Conservation (phyloP, 2,113 vertebrate species). For the Numida meleagris region DNA sequence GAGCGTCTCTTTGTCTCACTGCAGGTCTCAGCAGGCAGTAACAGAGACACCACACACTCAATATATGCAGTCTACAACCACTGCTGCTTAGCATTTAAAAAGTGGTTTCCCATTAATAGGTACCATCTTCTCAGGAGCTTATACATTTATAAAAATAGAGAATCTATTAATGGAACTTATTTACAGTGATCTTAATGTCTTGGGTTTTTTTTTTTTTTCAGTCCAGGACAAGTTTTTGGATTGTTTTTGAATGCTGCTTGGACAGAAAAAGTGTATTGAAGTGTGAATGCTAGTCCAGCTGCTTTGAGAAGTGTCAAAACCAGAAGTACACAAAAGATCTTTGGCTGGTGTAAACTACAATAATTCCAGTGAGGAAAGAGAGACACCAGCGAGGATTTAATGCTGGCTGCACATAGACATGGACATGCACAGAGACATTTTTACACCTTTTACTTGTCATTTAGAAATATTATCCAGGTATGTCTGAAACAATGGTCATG, state of each 20-base stretch:
- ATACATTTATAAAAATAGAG: background rate
- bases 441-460: conserved; percentile 30
- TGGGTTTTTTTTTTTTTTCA: background rate
- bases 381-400: background rate
- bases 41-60: background rate
- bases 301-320: conserved; percentile 22
- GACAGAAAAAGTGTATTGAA: conserved; percentile 14
- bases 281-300: background rate
- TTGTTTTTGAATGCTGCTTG: background rate
- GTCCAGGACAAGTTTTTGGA: background rate
- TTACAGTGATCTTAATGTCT: background rate
- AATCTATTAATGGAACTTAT: conserved; percentile 34
- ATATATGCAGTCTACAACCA: background rate
- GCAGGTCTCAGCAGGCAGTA: background rate
- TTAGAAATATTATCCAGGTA: conserved; percentile 2
- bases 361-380: background rate
- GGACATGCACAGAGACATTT: background rate
- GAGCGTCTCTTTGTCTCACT: background rate
- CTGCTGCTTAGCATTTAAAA: background rate
- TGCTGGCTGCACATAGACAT: background rate
- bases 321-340: background rate
- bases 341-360: background rate
- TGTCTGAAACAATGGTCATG: conserved; percentile 2
- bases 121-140: background rate
- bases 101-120: background rate